These are phyloP conservation scores for Pemphigus obesinymphae DNA, from an alignment of 1,140 invertebrate species.

Conservation along the genomic window DNA sequence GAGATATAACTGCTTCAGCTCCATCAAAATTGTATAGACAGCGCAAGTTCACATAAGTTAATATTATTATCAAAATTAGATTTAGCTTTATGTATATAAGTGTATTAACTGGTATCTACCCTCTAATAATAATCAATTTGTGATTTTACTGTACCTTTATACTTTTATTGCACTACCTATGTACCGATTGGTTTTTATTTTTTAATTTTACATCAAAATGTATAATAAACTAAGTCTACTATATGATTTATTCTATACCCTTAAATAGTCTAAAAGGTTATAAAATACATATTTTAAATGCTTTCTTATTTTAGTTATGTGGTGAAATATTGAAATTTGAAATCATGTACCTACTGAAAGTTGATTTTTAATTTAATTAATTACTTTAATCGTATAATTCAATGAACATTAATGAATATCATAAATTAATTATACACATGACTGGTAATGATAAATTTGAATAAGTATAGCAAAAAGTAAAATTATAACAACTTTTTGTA, in stretches of 20 bases:
- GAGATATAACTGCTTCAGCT: conserved; percentile 13
- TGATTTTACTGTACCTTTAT: not conserved
- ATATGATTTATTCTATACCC: not conserved
- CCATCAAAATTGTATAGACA: conserved; percentile 17
- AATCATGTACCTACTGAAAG: too few relatives aligned
- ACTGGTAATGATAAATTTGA: too few relatives aligned
- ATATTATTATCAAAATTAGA: not conserved
- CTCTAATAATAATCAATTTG: not conserved
- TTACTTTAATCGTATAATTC: too few relatives aligned
- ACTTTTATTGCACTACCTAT: not conserved
- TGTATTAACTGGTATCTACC: not conserved
- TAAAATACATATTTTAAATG: not conserved
- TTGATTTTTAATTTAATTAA: too few relatives aligned
- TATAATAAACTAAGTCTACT: not conserved
- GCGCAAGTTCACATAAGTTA: not conserved
- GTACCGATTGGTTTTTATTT: not conserved
- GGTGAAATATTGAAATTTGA: too few relatives aligned
- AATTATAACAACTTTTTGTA: too few relatives aligned
- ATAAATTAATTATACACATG: too few relatives aligned
- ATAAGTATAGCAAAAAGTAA: too few relatives aligned
- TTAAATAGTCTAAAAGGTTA: not conserved
- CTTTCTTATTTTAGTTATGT: not conserved
- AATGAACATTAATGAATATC: too few relatives aligned
- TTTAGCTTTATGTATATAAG: too few relatives aligned
- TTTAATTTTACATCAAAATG: not conserved